These are phyloP conservation scores for Athene noctua DNA, from an alignment of 2,113 vertebrate genomes.

Conservation along the genomic window DNA sequence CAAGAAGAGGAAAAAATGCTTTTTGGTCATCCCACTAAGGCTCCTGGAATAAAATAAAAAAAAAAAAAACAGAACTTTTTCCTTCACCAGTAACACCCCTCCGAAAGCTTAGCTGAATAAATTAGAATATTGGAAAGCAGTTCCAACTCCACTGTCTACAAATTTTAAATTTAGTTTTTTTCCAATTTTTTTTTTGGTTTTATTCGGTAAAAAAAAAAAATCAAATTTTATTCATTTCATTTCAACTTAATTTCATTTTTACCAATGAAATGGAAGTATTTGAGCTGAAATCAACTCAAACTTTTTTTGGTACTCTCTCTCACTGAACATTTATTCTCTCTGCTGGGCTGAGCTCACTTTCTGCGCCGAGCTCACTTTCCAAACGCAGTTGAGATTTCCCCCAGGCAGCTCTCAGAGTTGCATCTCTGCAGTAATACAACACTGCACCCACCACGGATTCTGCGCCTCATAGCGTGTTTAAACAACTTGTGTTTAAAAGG, in stretches of 20 bases:
- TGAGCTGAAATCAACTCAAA: neutral
- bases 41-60: neutral
- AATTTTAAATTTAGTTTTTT: no score
- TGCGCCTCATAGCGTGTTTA: fast-evolving
- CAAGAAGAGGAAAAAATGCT: neutral
- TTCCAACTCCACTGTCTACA: neutral
- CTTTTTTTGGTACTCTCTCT: no score
- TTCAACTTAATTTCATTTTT: neutral
- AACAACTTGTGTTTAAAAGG: no score
- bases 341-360: neutral
- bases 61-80: neutral
- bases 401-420: neutral
- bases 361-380: no score
- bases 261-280: neutral
- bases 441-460: fast-evolving
- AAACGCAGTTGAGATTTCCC: neutral
- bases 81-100: no score
- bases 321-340: fast-evolving
- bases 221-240: neutral
- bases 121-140: neutral
- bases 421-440: neutral
- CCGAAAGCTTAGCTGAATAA: neutral
- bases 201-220: no score
- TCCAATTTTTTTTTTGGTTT: neutral
- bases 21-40: neutral